phyloP scores from a whole-genome alignment of 2,113 vertebrate genomes.

The Geothlypis trichas region DNA sequence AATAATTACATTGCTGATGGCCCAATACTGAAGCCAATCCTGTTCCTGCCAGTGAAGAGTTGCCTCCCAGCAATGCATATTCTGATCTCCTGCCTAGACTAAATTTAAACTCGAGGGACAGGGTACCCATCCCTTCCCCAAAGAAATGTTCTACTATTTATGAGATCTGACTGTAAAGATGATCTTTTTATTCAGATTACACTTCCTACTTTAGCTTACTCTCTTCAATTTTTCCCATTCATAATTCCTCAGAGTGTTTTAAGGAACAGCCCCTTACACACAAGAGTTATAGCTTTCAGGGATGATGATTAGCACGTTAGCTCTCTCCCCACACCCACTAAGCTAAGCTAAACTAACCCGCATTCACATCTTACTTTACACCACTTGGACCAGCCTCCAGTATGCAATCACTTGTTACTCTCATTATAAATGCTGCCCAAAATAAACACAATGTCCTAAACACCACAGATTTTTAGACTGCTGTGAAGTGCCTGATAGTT shows the following conservation, averaged over 20 bases:
- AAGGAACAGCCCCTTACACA: background rate
- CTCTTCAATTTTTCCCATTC: background rate
- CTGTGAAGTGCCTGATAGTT: background rate
- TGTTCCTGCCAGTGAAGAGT: background rate
- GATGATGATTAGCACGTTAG: background rate
- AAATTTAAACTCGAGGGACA: background rate
- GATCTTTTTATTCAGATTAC: background rate
- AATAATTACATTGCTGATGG: background rate
- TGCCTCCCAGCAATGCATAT: background rate
- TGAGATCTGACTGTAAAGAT: background rate
- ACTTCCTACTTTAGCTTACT: background rate
- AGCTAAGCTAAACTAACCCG: background rate
- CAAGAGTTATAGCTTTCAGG: background rate
- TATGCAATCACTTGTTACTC: background rate
- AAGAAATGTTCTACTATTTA: background rate
- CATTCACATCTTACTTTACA: background rate
- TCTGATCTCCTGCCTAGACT: background rate
- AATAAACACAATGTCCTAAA: background rate
- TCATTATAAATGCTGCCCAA: background rate
- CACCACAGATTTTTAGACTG: background rate
- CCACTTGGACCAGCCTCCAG: background rate
- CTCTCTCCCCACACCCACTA: background rate
- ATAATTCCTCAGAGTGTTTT: background rate
- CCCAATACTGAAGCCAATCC: background rate
- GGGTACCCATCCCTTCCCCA: background rate